Conservation (phyloP, 2,888 invertebrate genomes). For the Ametastegia equiseti region DNA sequence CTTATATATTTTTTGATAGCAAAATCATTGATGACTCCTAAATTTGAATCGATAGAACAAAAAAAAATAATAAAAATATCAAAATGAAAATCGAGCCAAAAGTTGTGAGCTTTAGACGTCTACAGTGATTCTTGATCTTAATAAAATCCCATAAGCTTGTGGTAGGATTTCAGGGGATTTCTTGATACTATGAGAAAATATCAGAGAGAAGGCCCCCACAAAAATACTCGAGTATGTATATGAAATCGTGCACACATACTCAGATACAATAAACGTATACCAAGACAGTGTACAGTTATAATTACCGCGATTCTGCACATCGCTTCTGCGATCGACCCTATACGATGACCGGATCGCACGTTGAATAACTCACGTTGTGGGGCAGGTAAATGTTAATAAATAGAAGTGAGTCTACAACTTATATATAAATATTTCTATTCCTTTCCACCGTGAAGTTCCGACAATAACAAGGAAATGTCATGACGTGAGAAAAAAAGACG, state of each 20-base stretch:
- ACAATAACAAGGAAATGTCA: too few species aligned
- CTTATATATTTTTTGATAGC: too few species aligned
- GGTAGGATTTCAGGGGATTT: neutral
- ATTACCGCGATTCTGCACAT: constrained; percentile 61
- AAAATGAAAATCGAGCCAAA: too few species aligned
- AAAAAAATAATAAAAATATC: too few species aligned
- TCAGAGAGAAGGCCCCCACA: neutral
- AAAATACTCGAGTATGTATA: neutral
- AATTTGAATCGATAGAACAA: too few species aligned
- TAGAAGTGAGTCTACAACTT: constrained; percentile 43
- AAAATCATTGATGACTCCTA: too few species aligned
- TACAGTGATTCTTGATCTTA: constrained; percentile 33
- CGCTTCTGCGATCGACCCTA: constrained; percentile 58
- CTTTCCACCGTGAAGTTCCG: too few species aligned
- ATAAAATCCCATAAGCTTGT: constrained; percentile 37
- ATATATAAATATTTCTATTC: neutral
- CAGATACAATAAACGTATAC: neutral
- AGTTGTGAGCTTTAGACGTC: too few species aligned
- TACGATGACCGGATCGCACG: constrained; percentile 65
- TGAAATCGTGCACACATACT: neutral
- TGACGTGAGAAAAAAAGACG: too few species aligned
- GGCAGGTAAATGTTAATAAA: constrained; percentile 64
- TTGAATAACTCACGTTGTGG: constrained; percentile 64
- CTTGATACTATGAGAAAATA: neutral
- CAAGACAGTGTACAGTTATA: constrained; percentile 63